Conservation (phyloP, 2,888 invertebrate genomes). For the Anoncus sp. region DNA sequence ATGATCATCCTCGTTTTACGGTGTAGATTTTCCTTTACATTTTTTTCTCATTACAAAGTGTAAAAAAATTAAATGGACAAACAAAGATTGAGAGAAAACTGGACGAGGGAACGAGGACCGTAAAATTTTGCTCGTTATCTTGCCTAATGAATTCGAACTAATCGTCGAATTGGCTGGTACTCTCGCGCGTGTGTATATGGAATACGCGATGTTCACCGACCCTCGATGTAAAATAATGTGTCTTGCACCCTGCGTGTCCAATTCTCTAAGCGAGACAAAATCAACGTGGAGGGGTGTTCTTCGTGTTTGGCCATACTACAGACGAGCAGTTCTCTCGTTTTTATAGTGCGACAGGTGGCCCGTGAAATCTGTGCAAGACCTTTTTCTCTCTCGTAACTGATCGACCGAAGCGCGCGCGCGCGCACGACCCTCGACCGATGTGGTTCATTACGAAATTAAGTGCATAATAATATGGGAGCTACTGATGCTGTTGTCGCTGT, state of each 20-base stretch:
- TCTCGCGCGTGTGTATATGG: slow-evolving; percentile 23
- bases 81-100: slow-evolving; percentile 33
- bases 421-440: slow-evolving; percentile 70
- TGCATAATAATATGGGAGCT: slow-evolving; percentile 76
- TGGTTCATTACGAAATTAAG: slow-evolving; percentile 78
- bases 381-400: slow-evolving; percentile 68
- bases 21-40: no score
- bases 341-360: slow-evolving; percentile 81
- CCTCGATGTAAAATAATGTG: slow-evolving; percentile 74
- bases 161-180: slow-evolving; percentile 55
- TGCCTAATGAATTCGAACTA: slow-evolving; percentile 66
- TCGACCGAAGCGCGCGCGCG: slow-evolving; percentile 66
- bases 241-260: slow-evolving; percentile 79
- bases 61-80: no score
- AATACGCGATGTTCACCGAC: slow-evolving; percentile 52
- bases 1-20: no score
- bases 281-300: slow-evolving; percentile 69
- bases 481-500: slow-evolving; percentile 55
- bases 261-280: slow-evolving; percentile 74
- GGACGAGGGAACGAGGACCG: slow-evolving; percentile 27
- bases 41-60: no score
- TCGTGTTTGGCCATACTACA: slow-evolving; percentile 21
- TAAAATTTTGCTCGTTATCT: slow-evolving; percentile 53
- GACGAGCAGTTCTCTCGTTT: slow-evolving; percentile 26
- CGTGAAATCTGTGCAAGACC: slow-evolving; percentile 82